phyloP scores from a whole-genome alignment of 2,888 invertebrate species.

The Vannuccia rotundouncinata region DNA sequence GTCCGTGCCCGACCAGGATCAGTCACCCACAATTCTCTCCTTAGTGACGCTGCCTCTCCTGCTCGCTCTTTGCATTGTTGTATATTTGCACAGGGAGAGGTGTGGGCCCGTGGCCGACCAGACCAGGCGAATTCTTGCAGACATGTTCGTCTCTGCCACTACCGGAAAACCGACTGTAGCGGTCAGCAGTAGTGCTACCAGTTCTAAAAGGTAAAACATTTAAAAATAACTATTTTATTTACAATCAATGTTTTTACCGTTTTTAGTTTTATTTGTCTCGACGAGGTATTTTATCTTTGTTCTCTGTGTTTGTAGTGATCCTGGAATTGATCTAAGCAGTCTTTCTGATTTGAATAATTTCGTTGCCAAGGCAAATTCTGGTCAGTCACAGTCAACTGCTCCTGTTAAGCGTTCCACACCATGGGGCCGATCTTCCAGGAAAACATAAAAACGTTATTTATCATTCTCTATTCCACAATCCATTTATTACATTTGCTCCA shows the following conservation, averaged over 20 bases:
- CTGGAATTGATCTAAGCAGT: background rate
- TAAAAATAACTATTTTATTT: too few relatives aligned
- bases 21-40: background rate
- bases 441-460: background rate
- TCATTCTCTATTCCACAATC: background rate
- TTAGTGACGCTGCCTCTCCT: background rate
- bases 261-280: too few relatives aligned
- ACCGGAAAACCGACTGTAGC: slow-evolving; percentile 3
- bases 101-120: background rate
- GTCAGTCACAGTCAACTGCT: background rate
- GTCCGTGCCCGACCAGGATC: slow-evolving; percentile 2
- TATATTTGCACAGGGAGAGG: background rate
- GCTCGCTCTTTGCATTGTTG: background rate
- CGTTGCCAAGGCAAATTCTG: background rate
- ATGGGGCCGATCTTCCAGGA: slow-evolving; percentile 1
- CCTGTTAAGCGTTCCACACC: slow-evolving; percentile 6
- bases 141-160: background rate
- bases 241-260: too few relatives aligned
- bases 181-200: too few relatives aligned
- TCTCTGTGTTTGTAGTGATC: background rate
- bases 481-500: too few relatives aligned
- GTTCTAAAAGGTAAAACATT: too few relatives aligned
- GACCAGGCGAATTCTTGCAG: background rate
- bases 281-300: too few relatives aligned
- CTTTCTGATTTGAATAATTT: slow-evolving; percentile 9